Conservation (phyloP, 2,113 vertebrate species). For the Trinectes maculatus region DNA sequence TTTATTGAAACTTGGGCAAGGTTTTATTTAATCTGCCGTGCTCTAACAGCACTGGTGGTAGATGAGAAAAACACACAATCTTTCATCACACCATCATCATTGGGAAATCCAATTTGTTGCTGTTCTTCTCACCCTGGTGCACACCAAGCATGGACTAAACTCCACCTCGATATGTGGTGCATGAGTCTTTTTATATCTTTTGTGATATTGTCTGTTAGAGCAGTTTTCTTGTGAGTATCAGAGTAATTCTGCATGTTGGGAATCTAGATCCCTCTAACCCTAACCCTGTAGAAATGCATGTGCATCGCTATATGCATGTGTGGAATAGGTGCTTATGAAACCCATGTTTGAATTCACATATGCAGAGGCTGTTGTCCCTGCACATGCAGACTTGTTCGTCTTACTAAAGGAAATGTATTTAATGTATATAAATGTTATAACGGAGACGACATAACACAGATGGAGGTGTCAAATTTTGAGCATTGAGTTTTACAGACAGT, state of each 20-base stretch:
- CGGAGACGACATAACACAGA: too few species aligned
- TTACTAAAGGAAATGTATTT: background rate
- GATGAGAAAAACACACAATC: slow-evolving; percentile 86
- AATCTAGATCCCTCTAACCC: too few species aligned
- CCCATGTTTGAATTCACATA: background rate
- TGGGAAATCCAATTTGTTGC: slow-evolving; percentile 79
- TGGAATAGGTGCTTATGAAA: slow-evolving; percentile 4
- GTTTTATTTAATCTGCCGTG: slow-evolving; percentile 84
- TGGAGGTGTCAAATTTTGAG: too few species aligned
- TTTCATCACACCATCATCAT: slow-evolving; percentile 86
- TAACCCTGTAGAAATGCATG: slow-evolving; percentile 1
- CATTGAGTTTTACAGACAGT: too few species aligned
- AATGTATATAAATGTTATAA: too few species aligned
- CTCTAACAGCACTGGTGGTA: slow-evolving; percentile 83
- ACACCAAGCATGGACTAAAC: slow-evolving; percentile 62
- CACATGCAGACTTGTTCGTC: background rate
- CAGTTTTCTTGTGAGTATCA: slow-evolving; percentile 46
- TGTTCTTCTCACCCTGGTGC: slow-evolving; percentile 61
- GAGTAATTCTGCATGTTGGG: slow-evolving; percentile 43
- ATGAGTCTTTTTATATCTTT: slow-evolving; percentile 37
- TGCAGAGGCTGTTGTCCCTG: background rate
- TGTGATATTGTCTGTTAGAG: slow-evolving; percentile 54
- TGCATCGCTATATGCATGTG: background rate
- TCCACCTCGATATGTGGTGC: slow-evolving; percentile 47
- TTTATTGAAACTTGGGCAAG: slow-evolving; percentile 87